Percentiles rank a stretch among this genome's conserved stretches.
phyloP scores from a whole-genome alignment of 2,113 vertebrate genomes.

The Burhinus bistriatus region DNA sequence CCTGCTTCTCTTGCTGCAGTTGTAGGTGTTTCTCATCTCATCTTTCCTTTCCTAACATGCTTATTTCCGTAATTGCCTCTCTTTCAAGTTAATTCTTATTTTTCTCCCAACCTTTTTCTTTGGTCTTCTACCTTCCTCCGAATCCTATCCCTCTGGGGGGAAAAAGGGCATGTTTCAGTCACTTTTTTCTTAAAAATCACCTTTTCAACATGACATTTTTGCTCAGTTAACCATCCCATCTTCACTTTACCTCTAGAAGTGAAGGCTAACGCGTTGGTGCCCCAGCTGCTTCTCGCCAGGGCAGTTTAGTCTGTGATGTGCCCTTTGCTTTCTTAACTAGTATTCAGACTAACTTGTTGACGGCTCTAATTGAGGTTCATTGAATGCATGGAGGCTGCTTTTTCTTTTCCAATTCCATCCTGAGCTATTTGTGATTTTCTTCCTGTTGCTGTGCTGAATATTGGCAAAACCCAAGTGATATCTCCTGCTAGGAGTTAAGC shows the following conservation, averaged over 20 bases:
- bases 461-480: rapidly evolving
- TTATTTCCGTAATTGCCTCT: neutral
- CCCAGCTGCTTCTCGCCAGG: rapidly evolving
- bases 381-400: neutral
- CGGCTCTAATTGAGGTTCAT: neutral
- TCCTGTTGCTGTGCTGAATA: neutral
- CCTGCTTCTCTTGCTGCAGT: neutral
- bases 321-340: neutral
- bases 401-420: neutral
- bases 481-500: neutral
- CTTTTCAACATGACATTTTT: neutral
- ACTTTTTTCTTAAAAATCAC: neutral
- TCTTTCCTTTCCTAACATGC: neutral
- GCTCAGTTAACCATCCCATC: neutral
- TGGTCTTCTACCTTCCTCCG: neutral
- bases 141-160: neutral
- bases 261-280: neutral
- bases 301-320: neutral
- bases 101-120: neutral
- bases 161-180: neutral
- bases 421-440: neutral
- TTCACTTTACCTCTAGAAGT: neutral
- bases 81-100: neutral
- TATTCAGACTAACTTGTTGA: neutral
- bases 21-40: neutral